Conservation (phyloP, 2,113 vertebrate species). For the Phrynosoma blainvillii region DNA sequence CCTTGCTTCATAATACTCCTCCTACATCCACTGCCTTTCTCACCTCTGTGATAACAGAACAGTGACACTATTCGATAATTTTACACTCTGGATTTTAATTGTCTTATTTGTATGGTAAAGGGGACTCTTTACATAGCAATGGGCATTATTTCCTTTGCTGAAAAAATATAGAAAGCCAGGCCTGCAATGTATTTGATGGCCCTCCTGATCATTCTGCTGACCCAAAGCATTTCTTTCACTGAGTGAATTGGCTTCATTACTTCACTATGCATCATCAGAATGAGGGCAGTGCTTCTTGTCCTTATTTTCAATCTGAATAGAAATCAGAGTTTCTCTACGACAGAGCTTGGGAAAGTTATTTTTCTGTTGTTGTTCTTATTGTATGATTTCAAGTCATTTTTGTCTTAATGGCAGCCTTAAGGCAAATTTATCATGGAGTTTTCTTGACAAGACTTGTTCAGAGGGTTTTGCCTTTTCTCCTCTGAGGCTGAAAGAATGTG, state of each 20-base stretch:
- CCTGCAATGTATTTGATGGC: neutral
- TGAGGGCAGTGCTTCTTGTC: neutral
- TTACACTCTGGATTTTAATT: neutral
- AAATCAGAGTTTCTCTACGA: too few species aligned
- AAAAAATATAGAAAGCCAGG: neutral
- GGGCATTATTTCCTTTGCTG: neutral
- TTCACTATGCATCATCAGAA: neutral
- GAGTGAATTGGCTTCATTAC: neutral
- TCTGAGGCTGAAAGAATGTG: too few species aligned
- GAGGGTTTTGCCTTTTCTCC: too few species aligned
- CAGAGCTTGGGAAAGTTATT: too few species aligned
- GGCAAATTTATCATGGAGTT: too few species aligned
- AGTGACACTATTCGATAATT: neutral
- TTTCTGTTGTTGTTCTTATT: too few species aligned
- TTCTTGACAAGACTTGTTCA: too few species aligned
- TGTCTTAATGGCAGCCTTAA: too few species aligned
- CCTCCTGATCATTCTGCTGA: neutral
- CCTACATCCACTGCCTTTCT: constrained; percentile 2
- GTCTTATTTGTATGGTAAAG: neutral
- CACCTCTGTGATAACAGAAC: neutral
- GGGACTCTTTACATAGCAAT: neutral
- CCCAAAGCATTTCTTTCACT: neutral
- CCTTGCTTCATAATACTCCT: neutral
- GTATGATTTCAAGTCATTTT: too few species aligned
- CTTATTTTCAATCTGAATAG: too few species aligned